These are phyloP conservation scores for Poliocrania exsul DNA, from an alignment of 2,797 vertebrate species.

Conservation along the genomic window DNA sequence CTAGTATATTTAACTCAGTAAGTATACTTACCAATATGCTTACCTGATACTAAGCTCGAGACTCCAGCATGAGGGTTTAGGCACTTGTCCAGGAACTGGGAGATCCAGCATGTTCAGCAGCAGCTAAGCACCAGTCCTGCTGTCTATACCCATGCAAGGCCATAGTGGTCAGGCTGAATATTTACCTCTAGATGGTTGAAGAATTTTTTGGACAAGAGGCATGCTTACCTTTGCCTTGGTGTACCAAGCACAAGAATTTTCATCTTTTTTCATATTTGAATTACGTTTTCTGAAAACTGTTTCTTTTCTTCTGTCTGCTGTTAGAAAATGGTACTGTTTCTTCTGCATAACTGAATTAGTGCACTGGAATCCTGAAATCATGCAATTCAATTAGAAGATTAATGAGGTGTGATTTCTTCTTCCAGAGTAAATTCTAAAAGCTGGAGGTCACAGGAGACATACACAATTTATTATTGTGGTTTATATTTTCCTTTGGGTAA, in stretches of 20 bases:
- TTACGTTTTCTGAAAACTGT: neutral
- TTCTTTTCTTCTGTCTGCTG: neutral
- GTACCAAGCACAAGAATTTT: neutral
- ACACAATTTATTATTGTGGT: neutral
- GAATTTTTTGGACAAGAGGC: neutral
- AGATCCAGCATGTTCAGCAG: neutral
- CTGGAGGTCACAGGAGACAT: neutral
- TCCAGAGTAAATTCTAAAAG: conserved; percentile 2
- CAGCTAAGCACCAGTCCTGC: neutral
- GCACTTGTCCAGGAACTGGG: neutral
- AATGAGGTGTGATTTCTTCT: conserved; percentile 5
- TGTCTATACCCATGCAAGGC: neutral
- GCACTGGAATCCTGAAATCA: neutral
- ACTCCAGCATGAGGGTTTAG: neutral
- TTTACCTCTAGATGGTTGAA: neutral
- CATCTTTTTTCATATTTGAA: neutral
- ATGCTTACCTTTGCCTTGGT: neutral
- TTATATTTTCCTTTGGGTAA: neutral
- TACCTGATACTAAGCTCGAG: neutral
- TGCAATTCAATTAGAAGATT: neutral
- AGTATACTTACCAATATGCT: neutral
- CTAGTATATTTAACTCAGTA: neutral
- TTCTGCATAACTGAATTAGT: neutral
- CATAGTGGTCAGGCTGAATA: neutral
- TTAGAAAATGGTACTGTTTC: neutral